These are phyloP conservation scores for Lamprologus lemairii DNA, from an alignment of 2,113 vertebrate species.

Conservation along the genomic window DNA sequence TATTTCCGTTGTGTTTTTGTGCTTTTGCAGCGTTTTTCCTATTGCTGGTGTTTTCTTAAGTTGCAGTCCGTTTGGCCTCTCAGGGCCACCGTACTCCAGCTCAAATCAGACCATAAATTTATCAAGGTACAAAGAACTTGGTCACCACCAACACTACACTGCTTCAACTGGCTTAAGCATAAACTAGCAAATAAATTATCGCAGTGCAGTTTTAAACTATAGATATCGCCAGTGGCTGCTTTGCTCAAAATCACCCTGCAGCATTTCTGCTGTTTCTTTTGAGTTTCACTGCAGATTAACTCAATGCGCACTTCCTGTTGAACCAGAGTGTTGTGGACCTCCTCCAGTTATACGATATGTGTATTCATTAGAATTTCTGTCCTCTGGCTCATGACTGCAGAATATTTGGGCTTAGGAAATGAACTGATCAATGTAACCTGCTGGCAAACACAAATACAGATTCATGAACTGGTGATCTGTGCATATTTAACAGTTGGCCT, in stretches of 20 bases:
- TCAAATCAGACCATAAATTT: background rate
- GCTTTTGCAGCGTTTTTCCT: background rate
- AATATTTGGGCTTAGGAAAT: constrained; percentile 26
- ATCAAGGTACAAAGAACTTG: background rate
- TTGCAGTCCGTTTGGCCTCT: background rate
- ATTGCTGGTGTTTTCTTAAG: background rate
- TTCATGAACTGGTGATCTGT: background rate
- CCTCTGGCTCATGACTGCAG: constrained; percentile 32
- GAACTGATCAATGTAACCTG: constrained; percentile 33
- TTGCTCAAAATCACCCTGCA: constrained; percentile 40
- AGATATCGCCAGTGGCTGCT: constrained; percentile 17
- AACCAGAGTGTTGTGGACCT: constrained; percentile 37
- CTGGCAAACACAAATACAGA: constrained; percentile 19
- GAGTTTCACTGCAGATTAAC: constrained; percentile 17
- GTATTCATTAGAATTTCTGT: constrained; percentile 56
- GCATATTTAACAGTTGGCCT: background rate
- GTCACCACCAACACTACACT: background rate
- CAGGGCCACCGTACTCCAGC: background rate
- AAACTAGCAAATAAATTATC: constrained; percentile 7
- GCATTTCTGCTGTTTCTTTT: constrained; percentile 30
- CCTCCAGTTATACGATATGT: constrained; percentile 50
- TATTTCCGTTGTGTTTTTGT: background rate
- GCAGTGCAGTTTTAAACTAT: background rate
- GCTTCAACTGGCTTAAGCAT: background rate
- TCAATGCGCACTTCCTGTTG: constrained; percentile 40